Evolutionary conservation across 2,797 vertebrate genomes (phyloP).

Genomic region (Anguilla pacifica): DNA sequence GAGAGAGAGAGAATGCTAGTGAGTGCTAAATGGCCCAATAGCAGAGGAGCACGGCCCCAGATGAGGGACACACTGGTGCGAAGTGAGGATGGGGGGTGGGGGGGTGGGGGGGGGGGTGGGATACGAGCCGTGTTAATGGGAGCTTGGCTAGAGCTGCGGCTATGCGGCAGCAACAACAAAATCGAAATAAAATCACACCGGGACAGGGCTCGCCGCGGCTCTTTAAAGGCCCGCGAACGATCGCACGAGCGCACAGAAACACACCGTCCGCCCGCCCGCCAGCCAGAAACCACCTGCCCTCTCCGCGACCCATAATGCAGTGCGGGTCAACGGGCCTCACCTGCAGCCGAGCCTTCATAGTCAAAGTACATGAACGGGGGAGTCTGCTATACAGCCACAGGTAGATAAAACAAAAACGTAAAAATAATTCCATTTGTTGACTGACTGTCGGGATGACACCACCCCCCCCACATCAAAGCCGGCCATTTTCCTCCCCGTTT

Average conservation of each 20-base stretch:
- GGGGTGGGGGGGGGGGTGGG: not conserved
- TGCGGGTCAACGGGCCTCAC: not conserved
- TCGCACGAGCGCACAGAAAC: no score
- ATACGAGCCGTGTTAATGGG: slow-evolving; percentile 5
- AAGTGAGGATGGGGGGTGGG: not conserved
- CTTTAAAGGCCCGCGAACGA: not conserved
- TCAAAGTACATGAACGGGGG: not conserved
- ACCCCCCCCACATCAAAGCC: not conserved
- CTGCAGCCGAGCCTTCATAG: not conserved
- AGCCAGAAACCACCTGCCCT: not conserved
- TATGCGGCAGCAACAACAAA: no score
- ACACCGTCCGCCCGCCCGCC: no score
- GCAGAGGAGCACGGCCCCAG: not conserved
- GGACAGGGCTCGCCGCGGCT: not conserved
- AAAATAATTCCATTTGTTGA: not conserved
- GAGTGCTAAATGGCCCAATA: not conserved
- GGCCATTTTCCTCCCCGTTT: not conserved
- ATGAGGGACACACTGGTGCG: not conserved
- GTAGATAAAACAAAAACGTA: not conserved
- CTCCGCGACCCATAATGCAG: not conserved
- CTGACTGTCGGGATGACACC: not conserved
- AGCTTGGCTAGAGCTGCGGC: not conserved
- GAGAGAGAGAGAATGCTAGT: not conserved
- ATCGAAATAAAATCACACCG: not conserved
- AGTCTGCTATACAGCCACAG: not conserved